A percentile compares a stretch with the other conserved stretches of the same genome.
Conservation (phyloP, 2,797 vertebrate species). For the Darevskia nairensis region DNA sequence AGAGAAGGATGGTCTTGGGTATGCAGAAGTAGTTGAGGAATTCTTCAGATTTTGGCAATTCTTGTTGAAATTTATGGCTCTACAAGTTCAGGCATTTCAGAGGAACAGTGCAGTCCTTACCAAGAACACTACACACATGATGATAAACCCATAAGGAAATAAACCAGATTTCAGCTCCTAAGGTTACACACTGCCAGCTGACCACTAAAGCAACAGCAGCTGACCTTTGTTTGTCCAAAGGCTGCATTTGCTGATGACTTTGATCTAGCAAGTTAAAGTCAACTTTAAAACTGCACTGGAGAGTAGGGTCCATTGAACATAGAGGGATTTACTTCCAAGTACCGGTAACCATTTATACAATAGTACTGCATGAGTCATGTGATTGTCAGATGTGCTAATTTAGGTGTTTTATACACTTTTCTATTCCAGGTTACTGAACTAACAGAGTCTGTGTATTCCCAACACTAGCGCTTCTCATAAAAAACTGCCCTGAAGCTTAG, state of each 20-base stretch:
- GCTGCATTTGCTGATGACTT: too few relatives aligned
- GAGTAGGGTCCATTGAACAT: not conserved
- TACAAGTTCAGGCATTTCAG: too few relatives aligned
- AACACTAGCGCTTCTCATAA: slow-evolving; percentile 74
- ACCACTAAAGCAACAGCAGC: too few relatives aligned
- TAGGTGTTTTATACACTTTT: slow-evolving; percentile 14
- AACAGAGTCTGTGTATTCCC: slow-evolving; percentile 61
- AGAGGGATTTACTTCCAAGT: not conserved
- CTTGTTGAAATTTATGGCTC: too few relatives aligned
- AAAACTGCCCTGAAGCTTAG: slow-evolving; percentile 72
- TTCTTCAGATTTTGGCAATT: too few relatives aligned
- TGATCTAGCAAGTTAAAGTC: too few relatives aligned
- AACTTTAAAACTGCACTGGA: not conserved
- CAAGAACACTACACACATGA: not conserved
- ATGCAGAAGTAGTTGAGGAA: too few relatives aligned
- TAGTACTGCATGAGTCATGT: not conserved
- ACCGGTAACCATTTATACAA: not conserved
- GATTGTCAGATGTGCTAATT: not conserved
- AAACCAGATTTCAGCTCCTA: not conserved
- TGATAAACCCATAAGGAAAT: not conserved
- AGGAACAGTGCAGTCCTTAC: not conserved
- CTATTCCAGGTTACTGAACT: slow-evolving; percentile 52
- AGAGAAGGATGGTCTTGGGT: too few relatives aligned
- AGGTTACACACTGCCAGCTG: too few relatives aligned
- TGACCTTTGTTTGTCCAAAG: too few relatives aligned